A percentile compares a stretch with the other conserved stretches of the same genome.
phyloP scores from a whole-genome alignment of 2,113 vertebrate genomes.

The Oostethus manadensis region DNA sequence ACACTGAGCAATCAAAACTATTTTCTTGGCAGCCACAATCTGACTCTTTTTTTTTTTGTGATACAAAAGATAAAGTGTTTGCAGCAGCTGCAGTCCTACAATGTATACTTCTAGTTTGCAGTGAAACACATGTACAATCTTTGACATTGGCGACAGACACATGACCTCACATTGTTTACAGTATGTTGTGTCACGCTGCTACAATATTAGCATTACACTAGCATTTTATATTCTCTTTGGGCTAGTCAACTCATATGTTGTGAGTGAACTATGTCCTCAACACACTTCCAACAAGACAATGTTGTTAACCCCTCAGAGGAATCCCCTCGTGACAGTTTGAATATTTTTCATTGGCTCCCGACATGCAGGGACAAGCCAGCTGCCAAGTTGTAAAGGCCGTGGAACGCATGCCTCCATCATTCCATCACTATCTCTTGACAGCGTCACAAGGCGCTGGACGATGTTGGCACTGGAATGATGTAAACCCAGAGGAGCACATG shows the following conservation, averaged over 20 bases:
- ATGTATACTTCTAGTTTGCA: constrained; percentile 20
- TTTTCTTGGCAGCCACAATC: constrained; percentile 31
- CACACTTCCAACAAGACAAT: constrained; percentile 14
- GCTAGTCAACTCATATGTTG: constrained; percentile 5
- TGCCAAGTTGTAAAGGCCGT: constrained; percentile 19
- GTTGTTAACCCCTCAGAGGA: constrained; percentile 25
- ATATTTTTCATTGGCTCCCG: constrained; percentile 11
- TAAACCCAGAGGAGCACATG: background rate
- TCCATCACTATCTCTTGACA: background rate
- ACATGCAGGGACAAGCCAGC: constrained; percentile 45
- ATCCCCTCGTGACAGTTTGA: constrained; percentile 4
- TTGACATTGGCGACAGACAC: constrained; percentile 29
- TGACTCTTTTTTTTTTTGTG: constrained; percentile 31
- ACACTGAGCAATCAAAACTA: constrained; percentile 10
- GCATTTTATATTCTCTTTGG: constrained; percentile 26
- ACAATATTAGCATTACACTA: constrained; percentile 1
- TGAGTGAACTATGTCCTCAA: constrained; percentile 22
- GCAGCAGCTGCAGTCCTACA: constrained; percentile 25
- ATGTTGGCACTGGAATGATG: background rate
- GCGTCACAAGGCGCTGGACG: background rate
- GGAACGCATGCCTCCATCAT: constrained; percentile 46
- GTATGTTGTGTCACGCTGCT: constrained; percentile 28
- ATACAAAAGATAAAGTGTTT: constrained; percentile 45
- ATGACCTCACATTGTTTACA: constrained; percentile 43
- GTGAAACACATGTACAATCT: constrained; percentile 29